These are phyloP conservation scores for Salmo trutta DNA, from an alignment of 2,797 vertebrate genomes.

Conservation along the genomic window DNA sequence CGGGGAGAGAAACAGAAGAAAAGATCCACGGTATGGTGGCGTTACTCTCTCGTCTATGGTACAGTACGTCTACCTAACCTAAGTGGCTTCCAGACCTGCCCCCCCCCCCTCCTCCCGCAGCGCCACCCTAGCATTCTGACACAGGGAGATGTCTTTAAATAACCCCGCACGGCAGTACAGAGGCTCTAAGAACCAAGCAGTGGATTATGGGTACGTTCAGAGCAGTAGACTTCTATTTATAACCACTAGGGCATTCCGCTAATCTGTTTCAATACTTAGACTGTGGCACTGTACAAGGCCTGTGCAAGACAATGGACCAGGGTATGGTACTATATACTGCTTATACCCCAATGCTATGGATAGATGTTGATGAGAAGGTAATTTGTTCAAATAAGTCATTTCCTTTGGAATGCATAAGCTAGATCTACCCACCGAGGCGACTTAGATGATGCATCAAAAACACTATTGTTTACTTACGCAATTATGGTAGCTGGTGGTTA, in stretches of 20 bases:
- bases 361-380: neutral
- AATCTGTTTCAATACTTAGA: neutral
- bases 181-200: neutral
- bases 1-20: neutral
- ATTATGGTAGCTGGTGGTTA: neutral
- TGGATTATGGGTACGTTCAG: neutral
- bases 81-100: neutral
- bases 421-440: too few species aligned
- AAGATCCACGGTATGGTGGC: neutral
- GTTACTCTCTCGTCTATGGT: neutral
- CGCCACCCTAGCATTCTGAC: neutral
- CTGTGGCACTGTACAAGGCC: neutral
- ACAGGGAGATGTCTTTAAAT: neutral
- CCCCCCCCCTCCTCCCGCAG: neutral
- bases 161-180: neutral
- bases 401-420: neutral
- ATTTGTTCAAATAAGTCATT: neutral
- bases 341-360: neutral
- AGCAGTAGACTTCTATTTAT: constrained; percentile 10
- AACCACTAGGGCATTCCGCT: neutral
- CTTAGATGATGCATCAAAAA: neutral
- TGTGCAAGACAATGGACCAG: neutral
- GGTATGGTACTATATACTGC: neutral
- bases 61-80: neutral
- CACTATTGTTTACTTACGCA: neutral